Evolutionary conservation across 2,797 vertebrate species (phyloP).

Genomic region (Trichosurus vulpecula): DNA sequence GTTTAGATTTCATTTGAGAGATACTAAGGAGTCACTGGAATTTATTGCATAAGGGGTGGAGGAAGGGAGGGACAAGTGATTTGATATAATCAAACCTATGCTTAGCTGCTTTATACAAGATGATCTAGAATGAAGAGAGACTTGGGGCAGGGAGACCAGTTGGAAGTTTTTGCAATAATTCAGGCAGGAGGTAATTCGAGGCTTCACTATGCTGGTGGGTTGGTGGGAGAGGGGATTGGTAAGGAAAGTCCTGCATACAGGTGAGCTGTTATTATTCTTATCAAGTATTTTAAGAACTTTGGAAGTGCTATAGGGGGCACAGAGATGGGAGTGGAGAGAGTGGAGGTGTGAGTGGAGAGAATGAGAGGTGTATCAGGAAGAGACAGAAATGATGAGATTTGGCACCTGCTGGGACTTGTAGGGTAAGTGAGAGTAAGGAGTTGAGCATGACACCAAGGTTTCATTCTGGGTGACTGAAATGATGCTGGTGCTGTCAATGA

Average conservation of each 20-base stretch:
- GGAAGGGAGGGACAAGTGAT: background rate
- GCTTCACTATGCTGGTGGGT: background rate
- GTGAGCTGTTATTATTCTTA: background rate
- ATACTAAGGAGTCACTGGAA: background rate
- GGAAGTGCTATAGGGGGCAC: background rate
- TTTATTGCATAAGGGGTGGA: background rate
- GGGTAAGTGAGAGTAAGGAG: background rate
- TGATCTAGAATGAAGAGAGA: background rate
- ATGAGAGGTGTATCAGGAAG: background rate
- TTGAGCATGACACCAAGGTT: background rate
- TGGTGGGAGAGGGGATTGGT: background rate
- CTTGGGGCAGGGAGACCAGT: background rate
- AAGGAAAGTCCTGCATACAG: background rate
- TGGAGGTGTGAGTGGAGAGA: background rate
- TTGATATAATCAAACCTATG: background rate
- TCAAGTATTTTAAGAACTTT: background rate
- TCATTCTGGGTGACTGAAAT: background rate
- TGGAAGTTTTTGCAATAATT: background rate
- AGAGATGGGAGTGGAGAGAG: constrained; percentile 20
- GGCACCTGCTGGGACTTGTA: background rate
- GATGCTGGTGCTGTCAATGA: background rate
- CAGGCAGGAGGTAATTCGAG: background rate
- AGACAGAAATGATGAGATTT: background rate
- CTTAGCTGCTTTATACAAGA: background rate
- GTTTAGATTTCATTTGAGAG: background rate